A percentile compares a stretch with the other conserved stretches of the same genome.
Evolutionary conservation across 2,113 vertebrate species (phyloP).

Genomic region (Panthera tigris): DNA sequence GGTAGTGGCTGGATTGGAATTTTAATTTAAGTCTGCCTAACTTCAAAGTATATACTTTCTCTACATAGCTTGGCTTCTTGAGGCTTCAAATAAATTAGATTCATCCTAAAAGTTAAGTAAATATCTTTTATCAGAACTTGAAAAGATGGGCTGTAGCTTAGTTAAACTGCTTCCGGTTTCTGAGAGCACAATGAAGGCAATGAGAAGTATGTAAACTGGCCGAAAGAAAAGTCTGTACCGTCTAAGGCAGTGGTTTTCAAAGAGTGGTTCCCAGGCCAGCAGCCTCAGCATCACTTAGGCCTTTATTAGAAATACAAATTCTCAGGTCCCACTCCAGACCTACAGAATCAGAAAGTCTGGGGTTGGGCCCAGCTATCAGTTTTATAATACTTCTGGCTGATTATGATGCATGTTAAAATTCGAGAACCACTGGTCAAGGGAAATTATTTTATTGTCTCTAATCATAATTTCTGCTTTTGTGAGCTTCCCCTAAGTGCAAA

Average conservation of each 20-base stretch:
- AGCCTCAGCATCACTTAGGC: background rate
- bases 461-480: constrained; percentile 19
- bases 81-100: constrained; percentile 27
- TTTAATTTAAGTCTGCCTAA: constrained; percentile 26
- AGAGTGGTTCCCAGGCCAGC: background rate
- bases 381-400: background rate
- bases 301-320: constrained; percentile 17
- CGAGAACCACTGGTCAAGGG: background rate
- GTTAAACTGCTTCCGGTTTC: background rate
- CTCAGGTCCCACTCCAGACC: background rate
- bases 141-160: background rate
- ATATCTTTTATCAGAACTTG: constrained; percentile 36
- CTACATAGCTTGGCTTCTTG: constrained; percentile 16
- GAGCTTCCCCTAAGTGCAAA: constrained; percentile 7
- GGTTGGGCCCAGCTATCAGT: background rate
- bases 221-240: background rate
- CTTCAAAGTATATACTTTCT: background rate
- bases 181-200: background rate
- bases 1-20: constrained; percentile 1
- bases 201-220: background rate
- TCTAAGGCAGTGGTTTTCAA: background rate
- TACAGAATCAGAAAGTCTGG: background rate
- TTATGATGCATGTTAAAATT: constrained; percentile 27
- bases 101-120: constrained; percentile 23
- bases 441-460: constrained; percentile 42